A percentile compares a stretch with the other conserved stretches of the same genome.
Evolutionary conservation across 2,113 vertebrate genomes (phyloP).

Genomic region (Dipodomys stephensi): DNA sequence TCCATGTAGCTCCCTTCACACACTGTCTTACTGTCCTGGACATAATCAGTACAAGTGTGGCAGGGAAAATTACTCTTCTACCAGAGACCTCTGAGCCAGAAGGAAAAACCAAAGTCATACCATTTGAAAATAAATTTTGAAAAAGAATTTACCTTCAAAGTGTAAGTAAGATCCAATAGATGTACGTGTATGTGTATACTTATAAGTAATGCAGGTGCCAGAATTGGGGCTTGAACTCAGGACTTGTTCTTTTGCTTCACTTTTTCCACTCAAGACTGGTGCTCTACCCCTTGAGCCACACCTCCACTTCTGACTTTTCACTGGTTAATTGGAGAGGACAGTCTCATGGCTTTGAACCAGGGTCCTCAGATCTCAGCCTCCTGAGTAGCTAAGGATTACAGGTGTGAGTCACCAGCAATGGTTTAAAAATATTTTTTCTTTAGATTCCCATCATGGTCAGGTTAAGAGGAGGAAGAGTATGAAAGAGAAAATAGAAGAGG

Average conservation of each 20-base stretch:
- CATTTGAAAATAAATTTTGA: neutral
- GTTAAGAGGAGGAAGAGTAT: constrained; percentile 37
- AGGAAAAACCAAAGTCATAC: constrained; percentile 14
- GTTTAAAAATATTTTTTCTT: neutral
- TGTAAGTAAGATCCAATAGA: constrained; percentile 41
- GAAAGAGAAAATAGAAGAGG: neutral
- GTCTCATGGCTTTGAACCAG: too few species aligned
- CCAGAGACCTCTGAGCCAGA: constrained; percentile 10
- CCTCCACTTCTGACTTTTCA: too few species aligned
- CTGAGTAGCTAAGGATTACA: too few species aligned
- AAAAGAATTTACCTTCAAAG: neutral
- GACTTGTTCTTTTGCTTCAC: too few species aligned
- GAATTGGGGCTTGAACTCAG: too few species aligned
- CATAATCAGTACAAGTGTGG: neutral
- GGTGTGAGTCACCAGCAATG: too few species aligned
- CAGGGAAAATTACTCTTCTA: neutral
- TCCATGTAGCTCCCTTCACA: neutral
- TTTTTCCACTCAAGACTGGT: too few species aligned
- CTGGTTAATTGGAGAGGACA: too few species aligned
- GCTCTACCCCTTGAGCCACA: too few species aligned
- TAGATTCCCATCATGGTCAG: neutral
- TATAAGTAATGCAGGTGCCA: too few species aligned
- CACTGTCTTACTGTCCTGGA: neutral
- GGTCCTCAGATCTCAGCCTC: too few species aligned
- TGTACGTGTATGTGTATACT: too few species aligned